Evolutionary conservation across 2,888 invertebrate genomes (phyloP), one percentile per base, ranked within the genome.

Genomic region (Heliconius cydno): DNA sequence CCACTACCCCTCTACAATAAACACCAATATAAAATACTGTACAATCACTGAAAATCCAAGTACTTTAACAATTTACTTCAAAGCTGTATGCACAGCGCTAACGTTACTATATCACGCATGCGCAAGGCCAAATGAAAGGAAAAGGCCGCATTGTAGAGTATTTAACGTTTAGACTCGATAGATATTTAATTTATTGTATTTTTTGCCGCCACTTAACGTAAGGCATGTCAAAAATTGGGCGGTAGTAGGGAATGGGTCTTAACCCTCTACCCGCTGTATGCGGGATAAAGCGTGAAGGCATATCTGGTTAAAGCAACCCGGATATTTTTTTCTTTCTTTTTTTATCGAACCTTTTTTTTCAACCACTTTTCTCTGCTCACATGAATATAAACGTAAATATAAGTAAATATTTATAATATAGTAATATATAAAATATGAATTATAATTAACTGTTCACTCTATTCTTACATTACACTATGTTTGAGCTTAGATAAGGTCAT

Each of bases 121-220:
- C 84, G 83, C 93, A 93, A 94, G 94, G 94, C 90, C 91, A 87
- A 88, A 91, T 87, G 94, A 94, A 94, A 94, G 94, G 94, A 92
- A 93, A 92, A 91, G 89, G 81, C 83, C 74, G 88, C 87, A 89
- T 90, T 52, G 52, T 72, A 81, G 81, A 78, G 34, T 67, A 79
- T 41, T 41, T 41, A 68, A n/a, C n/a, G n/a, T 41, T 38, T 68
- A 68, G 68, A 68, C n/a, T 41, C n/a, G n/a, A 38, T 67, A n/a
- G 2, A 12, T n/a, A 57, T n/a, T 60, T 60, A 60, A n/a, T 60
- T 60, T 60, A 60, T n/a, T 10, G 3, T 60, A 10, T 10, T 60
- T 57, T 60, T 12, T 7, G 7, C 46, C 46, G 15, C 46, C 46
- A 5, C 5, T 15, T 46, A 46, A 46, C 46, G 15, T 5, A 15